A percentile compares a stretch with the other conserved stretches of the same genome.
Evolutionary conservation across 2,797 vertebrate species (phyloP).

Genomic region (Parotocinclus haroldoi): DNA sequence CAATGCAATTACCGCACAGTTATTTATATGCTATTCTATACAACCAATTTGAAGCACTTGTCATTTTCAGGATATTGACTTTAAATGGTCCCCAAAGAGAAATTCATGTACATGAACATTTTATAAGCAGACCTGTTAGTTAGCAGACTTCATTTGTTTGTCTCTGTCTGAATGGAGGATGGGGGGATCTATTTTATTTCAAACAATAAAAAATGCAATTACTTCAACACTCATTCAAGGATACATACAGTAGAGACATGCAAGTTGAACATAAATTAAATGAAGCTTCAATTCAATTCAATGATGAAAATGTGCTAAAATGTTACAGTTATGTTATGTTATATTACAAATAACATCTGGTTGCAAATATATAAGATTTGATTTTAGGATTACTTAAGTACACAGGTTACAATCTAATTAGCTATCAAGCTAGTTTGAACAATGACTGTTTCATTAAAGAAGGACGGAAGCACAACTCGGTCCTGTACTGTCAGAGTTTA

Average conservation of each 20-base stretch:
- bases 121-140: slow-evolving; percentile 41
- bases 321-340: too few relatives aligned
- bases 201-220: slow-evolving; percentile 11
- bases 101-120: slow-evolving; percentile 51
- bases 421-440: too few relatives aligned
- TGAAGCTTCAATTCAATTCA: neutral
- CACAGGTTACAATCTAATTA: too few relatives aligned
- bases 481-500: too few relatives aligned
- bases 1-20: slow-evolving; percentile 57
- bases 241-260: too few relatives aligned
- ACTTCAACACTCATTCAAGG: neutral
- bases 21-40: slow-evolving; percentile 22
- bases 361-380: too few relatives aligned
- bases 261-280: too few relatives aligned
- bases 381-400: too few relatives aligned
- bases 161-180: slow-evolving; percentile 24
- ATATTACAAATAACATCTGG: too few relatives aligned
- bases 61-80: slow-evolving; percentile 31
- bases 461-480: too few relatives aligned
- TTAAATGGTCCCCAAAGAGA: slow-evolving; percentile 47
- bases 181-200: slow-evolving; percentile 9
- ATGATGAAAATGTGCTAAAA: too few relatives aligned
- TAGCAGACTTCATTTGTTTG: slow-evolving; percentile 33
- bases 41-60: slow-evolving; percentile 44
- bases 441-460: too few relatives aligned